Evolutionary conservation across 2,888 invertebrate species (phyloP).

Genomic region (Beris chalybata): DNA sequence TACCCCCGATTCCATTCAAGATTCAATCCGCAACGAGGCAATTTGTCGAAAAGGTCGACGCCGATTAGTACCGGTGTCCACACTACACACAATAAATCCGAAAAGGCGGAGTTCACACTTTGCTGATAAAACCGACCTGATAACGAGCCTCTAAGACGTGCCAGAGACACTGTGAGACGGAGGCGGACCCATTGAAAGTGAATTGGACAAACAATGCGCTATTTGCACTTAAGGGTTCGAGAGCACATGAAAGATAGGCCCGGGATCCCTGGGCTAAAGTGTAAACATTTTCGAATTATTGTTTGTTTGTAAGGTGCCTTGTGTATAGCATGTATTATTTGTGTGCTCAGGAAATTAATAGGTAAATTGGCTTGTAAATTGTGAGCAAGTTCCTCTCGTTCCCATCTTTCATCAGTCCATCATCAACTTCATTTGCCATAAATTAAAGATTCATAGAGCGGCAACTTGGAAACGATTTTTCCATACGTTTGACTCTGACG

Average conservation of each 20-base stretch:
- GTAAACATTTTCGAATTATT: slow-evolving; percentile 22
- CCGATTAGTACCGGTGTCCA: too few species aligned
- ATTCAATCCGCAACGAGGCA: not conserved
- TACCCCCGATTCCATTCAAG: not conserved
- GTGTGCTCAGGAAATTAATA: slow-evolving; percentile 22
- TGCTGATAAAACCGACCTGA: slow-evolving; percentile 24
- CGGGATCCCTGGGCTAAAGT: not conserved
- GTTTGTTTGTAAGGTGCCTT: slow-evolving; percentile 19
- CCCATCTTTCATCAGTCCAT: too few species aligned
- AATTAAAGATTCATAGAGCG: slow-evolving; percentile 3
- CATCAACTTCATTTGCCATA: too few species aligned
- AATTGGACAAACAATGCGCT: slow-evolving; percentile 28
- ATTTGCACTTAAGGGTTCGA: slow-evolving; percentile 13
- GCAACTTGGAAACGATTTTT: too few species aligned
- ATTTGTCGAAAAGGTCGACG: not conserved
- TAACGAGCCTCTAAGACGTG: slow-evolving; percentile 3
- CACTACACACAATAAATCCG: not conserved
- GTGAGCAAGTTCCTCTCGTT: too few species aligned
- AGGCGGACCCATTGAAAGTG: slow-evolving; percentile 31
- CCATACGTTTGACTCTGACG: too few species aligned
- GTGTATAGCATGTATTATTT: slow-evolving; percentile 12
- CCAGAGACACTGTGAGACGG: not conserved
- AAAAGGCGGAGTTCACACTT: slow-evolving; percentile 22
- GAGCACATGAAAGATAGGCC: slow-evolving; percentile 6
- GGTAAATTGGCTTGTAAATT: slow-evolving; percentile 20